Evolutionary conservation across 2,888 invertebrate species (phyloP).

Genomic region (Parnassius apollo): DNA sequence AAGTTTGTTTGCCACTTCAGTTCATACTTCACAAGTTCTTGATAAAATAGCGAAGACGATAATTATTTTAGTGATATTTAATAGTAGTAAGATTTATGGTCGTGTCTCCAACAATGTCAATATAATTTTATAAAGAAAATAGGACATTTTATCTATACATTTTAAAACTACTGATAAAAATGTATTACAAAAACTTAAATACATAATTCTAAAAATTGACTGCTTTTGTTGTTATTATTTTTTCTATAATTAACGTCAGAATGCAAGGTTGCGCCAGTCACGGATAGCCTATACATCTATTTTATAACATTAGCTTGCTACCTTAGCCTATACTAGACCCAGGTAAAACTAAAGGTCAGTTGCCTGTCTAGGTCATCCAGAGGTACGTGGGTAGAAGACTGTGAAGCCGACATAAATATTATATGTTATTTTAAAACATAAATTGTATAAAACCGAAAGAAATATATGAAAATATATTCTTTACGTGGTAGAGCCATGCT

Average conservation of each 20-base stretch:
- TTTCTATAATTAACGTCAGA: conserved; percentile 32
- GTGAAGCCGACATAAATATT: conserved; percentile 8
- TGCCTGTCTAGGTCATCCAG: conserved; percentile 34
- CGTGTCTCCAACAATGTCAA: too few relatives aligned
- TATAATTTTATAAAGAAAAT: too few relatives aligned
- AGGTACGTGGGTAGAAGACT: conserved; percentile 29
- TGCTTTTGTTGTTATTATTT: conserved; percentile 36
- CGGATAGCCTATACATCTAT: conserved; percentile 26
- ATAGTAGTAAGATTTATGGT: too few relatives aligned
- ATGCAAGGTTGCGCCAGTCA: conserved; percentile 40
- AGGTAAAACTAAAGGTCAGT: conserved; percentile 32
- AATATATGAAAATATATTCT: too few relatives aligned
- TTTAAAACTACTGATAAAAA: not conserved
- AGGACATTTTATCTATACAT: too few relatives aligned
- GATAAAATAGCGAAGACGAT: too few relatives aligned
- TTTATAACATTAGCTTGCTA: conserved; percentile 27
- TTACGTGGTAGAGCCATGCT: too few relatives aligned
- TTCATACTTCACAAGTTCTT: too few relatives aligned
- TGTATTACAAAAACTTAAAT: conserved; percentile 2
- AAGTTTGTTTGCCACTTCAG: too few relatives aligned
- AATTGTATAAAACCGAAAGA: too few relatives aligned
- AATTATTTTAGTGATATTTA: too few relatives aligned
- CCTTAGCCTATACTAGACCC: conserved; percentile 26
- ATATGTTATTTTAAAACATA: too few relatives aligned
- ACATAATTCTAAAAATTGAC: conserved; percentile 26